Evolutionary conservation across 1,140 invertebrate species (phyloP).

Genomic region (Drosophila pruinosa): DNA sequence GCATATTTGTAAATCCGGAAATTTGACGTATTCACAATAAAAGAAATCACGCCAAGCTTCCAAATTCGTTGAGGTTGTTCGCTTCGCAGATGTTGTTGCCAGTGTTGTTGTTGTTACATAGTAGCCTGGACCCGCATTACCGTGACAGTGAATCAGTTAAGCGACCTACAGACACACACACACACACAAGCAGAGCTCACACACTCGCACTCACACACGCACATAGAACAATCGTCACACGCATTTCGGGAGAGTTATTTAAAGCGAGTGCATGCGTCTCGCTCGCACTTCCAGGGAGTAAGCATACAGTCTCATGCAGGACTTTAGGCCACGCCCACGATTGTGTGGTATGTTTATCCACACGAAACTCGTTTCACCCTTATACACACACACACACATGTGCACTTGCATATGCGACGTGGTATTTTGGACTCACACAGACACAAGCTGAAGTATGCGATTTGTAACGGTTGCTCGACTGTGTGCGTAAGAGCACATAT

Average conservation of each 20-base stretch:
- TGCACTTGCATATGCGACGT: not conserved
- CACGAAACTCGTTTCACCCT: slow-evolving; percentile 42
- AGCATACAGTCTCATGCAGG: slow-evolving; percentile 6
- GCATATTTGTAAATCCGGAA: not conserved
- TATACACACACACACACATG: slow-evolving; percentile 2
- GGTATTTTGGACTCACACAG: slow-evolving; percentile 38
- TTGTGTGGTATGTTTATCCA: slow-evolving; percentile 31
- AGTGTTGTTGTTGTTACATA: not conserved
- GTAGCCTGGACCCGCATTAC: slow-evolving; percentile 18
- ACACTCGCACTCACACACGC: not conserved
- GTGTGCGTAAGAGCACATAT: slow-evolving; percentile 10
- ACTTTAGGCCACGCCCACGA: slow-evolving; percentile 54
- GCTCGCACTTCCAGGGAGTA: slow-evolving; percentile 11
- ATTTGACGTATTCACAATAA: not conserved
- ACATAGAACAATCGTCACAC: slow-evolving; percentile 44
- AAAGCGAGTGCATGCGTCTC: slow-evolving; percentile 23
- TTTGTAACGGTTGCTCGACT: slow-evolving; percentile 29
- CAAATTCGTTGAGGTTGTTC: not conserved
- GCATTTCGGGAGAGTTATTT: slow-evolving; percentile 47
- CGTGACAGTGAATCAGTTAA: slow-evolving; percentile 30
- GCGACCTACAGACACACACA: slow-evolving; percentile 13
- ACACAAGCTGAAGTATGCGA: not conserved
- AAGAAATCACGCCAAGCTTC: slow-evolving; percentile 2
- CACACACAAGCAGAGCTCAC: not conserved
- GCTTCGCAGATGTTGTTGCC: not conserved